phyloP scores from a whole-genome alignment of 2,113 vertebrate genomes.

The Pseudorasbora parva region DNA sequence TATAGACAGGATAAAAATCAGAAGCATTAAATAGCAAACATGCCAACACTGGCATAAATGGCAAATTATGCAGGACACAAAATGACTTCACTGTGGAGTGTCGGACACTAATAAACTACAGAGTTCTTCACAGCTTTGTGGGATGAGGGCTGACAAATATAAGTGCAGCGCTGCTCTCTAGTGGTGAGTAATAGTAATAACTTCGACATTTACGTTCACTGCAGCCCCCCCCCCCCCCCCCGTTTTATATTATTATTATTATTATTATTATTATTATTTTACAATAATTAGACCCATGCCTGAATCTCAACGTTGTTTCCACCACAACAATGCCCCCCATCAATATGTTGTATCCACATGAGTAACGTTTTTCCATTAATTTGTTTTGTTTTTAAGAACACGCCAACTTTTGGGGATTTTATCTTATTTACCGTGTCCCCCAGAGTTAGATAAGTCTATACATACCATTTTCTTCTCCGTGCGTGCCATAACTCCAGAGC shows the following conservation, averaged over 20 bases:
- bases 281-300: not conserved
- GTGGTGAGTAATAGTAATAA: not conserved
- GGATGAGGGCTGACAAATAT: not conserved
- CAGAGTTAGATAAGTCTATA: no score
- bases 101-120: not conserved
- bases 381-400: no score
- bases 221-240: no score
- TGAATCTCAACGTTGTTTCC: not conserved
- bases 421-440: no score
- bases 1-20: no score
- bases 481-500: no score
- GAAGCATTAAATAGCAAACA: not conserved
- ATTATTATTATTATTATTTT: no score
- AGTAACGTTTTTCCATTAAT: not conserved
- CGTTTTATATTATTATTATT: no score
- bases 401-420: no score
- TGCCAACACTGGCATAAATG: not conserved
- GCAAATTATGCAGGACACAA: not conserved
- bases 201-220: not conserved
- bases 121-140: not conserved
- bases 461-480: no score
- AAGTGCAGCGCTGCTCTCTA: slow-evolving; percentile 24
- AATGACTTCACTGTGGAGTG: not conserved
- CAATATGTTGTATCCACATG: not conserved
- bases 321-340: not conserved